Base-by-base conservation (phyloP, 2,888 invertebrate species). In the Scaptomyza tumidula region DNA sequence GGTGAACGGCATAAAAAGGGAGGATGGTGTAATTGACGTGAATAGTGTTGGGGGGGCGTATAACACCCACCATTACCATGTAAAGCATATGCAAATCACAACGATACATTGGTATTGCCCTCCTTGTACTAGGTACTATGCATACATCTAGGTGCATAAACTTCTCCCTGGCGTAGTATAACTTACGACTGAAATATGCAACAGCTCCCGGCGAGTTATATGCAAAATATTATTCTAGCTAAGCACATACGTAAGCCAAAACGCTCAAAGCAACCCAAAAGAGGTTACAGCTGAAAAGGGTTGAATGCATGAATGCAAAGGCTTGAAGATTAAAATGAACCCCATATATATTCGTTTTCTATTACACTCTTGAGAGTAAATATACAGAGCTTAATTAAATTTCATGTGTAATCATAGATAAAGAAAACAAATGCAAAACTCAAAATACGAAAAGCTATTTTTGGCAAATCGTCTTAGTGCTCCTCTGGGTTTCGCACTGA, bases 121-220 rank as follows among this genome's bases (percentile, higher is more conserved):
- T 50, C 44, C 27, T 27, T 3, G 5, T 6, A 5, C 14, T 46
- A 58, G n/a, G 48, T 13, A 45, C 35, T 44, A 48, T 49, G 50
- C 54, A 60, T 60, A 41, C 41, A 13, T 10, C 13, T 16, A 49
- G 59, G 59, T 48, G 49, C 72, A 77, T 57, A 61, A 61, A 59
- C 48, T 54, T 62, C 54, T 57, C 63, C 62, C 75, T 37, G 31
- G 61, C 48, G 69, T 59, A 61, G 69, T 59, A 61, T 65, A 62
- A 66, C 81, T 85, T 78, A 69, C 50, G 60, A 48, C 58, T 35
- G 41, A 87, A 80, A 71, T 87, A 81, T 78, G 78, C 82, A 84
- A 66, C 77, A 73, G 62, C 65, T 45, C 58, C 64, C n/a, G 33
- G 35, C 19, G 60, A 58, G 64, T 50, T 54, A 60, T 67, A 61